These are phyloP conservation scores for Cephus spinipes DNA, from an alignment of 2,888 invertebrate species.

Conservation along the genomic window DNA sequence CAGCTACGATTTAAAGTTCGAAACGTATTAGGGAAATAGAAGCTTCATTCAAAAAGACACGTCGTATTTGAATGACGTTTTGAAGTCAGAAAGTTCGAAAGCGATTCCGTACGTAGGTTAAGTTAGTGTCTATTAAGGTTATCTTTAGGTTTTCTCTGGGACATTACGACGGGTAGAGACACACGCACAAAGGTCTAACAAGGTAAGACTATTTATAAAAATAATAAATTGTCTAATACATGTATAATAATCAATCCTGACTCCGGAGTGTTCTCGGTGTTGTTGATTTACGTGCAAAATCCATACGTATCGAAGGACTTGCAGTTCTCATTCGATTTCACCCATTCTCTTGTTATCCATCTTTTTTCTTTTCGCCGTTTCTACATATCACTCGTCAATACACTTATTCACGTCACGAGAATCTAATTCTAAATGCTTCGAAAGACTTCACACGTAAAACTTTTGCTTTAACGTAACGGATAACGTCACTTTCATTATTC, in stretches of 20 bases:
- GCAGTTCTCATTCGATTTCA: background rate
- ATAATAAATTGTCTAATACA: conserved; percentile 30
- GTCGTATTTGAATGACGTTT: background rate
- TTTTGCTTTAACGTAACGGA: background rate
- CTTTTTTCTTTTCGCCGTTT: background rate
- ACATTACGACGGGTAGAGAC: background rate
- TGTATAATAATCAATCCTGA: conserved; percentile 12
- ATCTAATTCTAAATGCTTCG: background rate
- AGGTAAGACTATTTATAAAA: conserved; percentile 25
- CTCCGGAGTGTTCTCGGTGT: background rate
- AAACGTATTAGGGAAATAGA: conserved; percentile 39
- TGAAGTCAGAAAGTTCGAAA: background rate
- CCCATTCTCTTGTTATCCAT: background rate
- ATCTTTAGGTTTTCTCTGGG: background rate
- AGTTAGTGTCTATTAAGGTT: background rate
- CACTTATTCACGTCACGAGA: background rate
- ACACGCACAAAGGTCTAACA: background rate
- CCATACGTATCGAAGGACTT: background rate
- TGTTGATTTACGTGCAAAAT: background rate
- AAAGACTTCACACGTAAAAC: conserved; percentile 15
- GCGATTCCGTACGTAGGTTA: conserved; percentile 1
- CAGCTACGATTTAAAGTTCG: conserved; percentile 19
- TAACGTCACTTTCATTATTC: background rate
- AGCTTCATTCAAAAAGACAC: background rate
- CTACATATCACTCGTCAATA: background rate